A percentile compares a stretch with the other conserved stretches of the same genome.
These are phyloP conservation scores for Drosophila serrata DNA, from an alignment of 1,140 invertebrate genomes.

Conservation along the genomic window DNA sequence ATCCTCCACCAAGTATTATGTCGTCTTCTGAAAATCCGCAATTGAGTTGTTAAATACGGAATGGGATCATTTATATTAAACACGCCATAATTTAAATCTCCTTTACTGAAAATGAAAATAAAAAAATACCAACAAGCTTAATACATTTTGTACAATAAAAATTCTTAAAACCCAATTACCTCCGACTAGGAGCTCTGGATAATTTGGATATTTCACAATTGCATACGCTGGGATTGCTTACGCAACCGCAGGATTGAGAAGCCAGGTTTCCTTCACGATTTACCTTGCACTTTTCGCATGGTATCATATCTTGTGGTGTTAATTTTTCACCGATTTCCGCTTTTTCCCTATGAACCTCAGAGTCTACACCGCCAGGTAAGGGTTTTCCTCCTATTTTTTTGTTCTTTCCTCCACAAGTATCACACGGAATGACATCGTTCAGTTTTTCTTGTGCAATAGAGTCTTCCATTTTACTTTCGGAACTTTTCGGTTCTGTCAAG, in stretches of 20 bases:
- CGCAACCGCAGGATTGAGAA: conserved; percentile 26
- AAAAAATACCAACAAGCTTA: not conserved
- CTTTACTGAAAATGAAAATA: conserved; percentile 12
- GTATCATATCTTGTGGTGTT: not conserved
- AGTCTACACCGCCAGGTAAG: not conserved
- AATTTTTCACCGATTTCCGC: not conserved
- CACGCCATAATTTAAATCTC: conserved; percentile 11
- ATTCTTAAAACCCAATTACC: not conserved
- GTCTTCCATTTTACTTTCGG: conserved; percentile 10
- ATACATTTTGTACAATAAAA: too few species aligned
- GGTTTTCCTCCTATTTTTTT: conserved; percentile 22
- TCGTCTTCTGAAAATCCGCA: conserved; percentile 50
- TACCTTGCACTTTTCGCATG: conserved; percentile 26
- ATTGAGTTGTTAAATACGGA: conserved; percentile 48
- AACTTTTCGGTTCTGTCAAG: not conserved
- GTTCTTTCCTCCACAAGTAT: conserved; percentile 42
- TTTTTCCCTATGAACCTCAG: not conserved
- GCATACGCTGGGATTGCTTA: conserved; percentile 31
- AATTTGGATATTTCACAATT: conserved; percentile 23
- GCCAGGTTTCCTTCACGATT: not conserved
- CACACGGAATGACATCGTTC: conserved; percentile 32
- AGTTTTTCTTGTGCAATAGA: conserved; percentile 1
- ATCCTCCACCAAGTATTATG: conserved; percentile 62
- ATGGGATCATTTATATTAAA: conserved; percentile 44
- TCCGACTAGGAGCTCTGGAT: not conserved